Conservation (phyloP, 2,888 invertebrate genomes). For the Mythimna lalbum region DNA sequence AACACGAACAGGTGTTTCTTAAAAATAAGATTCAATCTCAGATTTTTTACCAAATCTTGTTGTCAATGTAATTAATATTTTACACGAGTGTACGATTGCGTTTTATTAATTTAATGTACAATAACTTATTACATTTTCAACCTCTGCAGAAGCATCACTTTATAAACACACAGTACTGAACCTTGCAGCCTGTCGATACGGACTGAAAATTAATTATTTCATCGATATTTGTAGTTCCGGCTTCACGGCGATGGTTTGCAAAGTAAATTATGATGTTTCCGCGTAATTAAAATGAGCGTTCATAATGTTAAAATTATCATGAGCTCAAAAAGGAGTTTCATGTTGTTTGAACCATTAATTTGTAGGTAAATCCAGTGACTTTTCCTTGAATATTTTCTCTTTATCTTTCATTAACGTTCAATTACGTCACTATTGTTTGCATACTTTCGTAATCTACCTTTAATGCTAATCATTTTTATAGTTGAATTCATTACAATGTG, state of each 20-base stretch:
- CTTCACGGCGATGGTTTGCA: constrained; percentile 8
- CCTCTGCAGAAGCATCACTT: neutral
- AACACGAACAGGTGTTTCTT: constrained; percentile 47
- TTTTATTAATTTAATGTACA: neutral
- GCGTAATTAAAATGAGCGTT: constrained; percentile 4
- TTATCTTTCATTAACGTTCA: neutral
- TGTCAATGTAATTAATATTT: constrained; percentile 1
- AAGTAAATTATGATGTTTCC: constrained; percentile 18
- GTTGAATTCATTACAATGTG: too few relatives aligned
- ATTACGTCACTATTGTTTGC: neutral
- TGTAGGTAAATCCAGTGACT: neutral
- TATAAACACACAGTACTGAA: neutral
- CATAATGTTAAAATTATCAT: neutral
- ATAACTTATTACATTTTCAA: neutral
- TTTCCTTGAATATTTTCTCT: neutral
- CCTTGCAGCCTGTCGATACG: neutral
- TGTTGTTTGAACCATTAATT: neutral
- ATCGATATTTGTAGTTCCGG: constrained; percentile 9
- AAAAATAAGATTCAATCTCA: constrained; percentile 32
- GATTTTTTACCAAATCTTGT: constrained; percentile 21
- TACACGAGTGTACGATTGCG: neutral
- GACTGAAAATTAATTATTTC: constrained; percentile 35
- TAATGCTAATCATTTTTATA: too few relatives aligned
- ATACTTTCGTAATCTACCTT: neutral
- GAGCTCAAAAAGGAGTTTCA: neutral